phyloP scores from a whole-genome alignment of 2,797 vertebrate species.

The Argentina silus region DNA sequence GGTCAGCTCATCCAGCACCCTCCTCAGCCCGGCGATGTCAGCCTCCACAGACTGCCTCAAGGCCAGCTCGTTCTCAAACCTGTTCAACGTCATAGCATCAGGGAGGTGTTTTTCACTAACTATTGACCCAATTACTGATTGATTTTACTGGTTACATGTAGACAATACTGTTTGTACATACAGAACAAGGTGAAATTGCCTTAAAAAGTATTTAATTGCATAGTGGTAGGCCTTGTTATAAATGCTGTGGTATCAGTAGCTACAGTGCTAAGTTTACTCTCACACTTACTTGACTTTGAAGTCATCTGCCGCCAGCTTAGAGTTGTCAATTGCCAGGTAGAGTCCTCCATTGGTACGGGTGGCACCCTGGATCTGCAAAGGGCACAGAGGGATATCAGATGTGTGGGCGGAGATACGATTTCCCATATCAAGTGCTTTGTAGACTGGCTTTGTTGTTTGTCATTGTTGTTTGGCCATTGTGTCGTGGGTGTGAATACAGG shows the following conservation, averaged over 20 bases:
- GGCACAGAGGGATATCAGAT: not conserved
- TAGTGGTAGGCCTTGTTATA: not conserved
- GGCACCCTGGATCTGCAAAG: slow-evolving; percentile 53
- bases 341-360: slow-evolving; percentile 61
- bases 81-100: slow-evolving; percentile 47
- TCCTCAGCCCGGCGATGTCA: slow-evolving; percentile 81
- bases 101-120: not conserved
- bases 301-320: slow-evolving; percentile 84
- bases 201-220: not conserved
- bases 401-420: not conserved
- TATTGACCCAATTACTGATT: not conserved
- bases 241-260: not conserved
- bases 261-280: not conserved
- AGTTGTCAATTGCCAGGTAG: slow-evolving; percentile 79
- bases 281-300: slow-evolving; percentile 83
- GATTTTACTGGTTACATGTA: not conserved
- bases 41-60: slow-evolving; percentile 81
- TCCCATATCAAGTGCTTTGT: not conserved
- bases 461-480: too few species aligned
- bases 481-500: too few species aligned
- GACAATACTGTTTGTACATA: not conserved
- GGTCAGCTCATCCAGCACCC: slow-evolving; percentile 83
- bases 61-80: slow-evolving; percentile 83
- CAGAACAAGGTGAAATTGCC: not conserved
- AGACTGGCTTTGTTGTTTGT: not conserved